These are phyloP conservation scores for Acipenser ruthenus DNA, from an alignment of 2,797 vertebrate species.

Conservation along the genomic window DNA sequence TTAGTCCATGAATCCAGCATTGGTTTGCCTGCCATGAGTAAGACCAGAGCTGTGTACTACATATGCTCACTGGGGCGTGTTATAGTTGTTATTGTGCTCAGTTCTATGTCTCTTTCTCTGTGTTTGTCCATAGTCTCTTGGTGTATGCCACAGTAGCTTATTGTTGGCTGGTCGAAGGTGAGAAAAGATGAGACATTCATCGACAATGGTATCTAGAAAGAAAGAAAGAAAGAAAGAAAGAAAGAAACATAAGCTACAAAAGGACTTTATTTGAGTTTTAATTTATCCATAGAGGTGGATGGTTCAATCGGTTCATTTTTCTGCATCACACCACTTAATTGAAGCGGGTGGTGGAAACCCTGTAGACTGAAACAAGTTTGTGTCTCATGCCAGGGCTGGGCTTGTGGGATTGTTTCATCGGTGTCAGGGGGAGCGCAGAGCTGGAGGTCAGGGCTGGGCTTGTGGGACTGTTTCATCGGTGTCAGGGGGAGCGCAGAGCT, in stretches of 20 bases:
- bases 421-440: too few species aligned
- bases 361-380: too few species aligned
- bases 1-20: slow-evolving; percentile 29
- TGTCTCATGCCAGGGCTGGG: too few species aligned
- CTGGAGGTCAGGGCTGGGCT: too few species aligned
- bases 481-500: too few species aligned
- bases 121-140: slow-evolving; percentile 51
- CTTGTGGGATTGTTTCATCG: too few species aligned
- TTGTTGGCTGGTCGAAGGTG: slow-evolving; percentile 62
- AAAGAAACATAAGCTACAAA: background rate
- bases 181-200: slow-evolving; percentile 69
- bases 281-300: too few species aligned
- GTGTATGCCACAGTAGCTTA: slow-evolving; percentile 65
- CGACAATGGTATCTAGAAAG: slow-evolving; percentile 58
- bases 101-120: slow-evolving; percentile 59
- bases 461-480: too few species aligned
- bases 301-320: too few species aligned
- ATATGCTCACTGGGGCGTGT: slow-evolving; percentile 51
- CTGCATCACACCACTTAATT: too few species aligned
- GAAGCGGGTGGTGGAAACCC: too few species aligned
- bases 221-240: background rate
- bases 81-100: slow-evolving; percentile 62
- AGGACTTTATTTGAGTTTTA: too few species aligned
- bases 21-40: slow-evolving; percentile 29
- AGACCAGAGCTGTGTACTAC: slow-evolving; percentile 20